Conservation (phyloP, 2,113 vertebrate species). For the Cariama cristata region DNA sequence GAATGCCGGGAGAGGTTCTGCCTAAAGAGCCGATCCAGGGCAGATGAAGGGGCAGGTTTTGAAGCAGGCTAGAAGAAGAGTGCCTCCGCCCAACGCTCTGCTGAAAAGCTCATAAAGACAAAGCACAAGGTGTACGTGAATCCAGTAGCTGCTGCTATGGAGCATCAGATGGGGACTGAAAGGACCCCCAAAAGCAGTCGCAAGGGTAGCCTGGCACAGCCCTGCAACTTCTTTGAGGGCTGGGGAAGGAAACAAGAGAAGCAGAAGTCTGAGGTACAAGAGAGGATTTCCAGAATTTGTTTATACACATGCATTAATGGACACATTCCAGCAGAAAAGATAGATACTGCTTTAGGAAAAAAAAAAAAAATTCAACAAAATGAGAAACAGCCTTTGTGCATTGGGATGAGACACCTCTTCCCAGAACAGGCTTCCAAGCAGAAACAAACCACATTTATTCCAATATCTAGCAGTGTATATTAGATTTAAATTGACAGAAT, state of each 20-base stretch:
- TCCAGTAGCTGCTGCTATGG: neutral
- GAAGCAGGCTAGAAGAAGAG: neutral
- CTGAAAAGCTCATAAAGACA: neutral
- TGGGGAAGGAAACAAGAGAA: neutral
- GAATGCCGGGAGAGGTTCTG: neutral
- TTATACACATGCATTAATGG: neutral
- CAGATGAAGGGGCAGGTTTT: neutral
- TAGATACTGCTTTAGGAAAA: neutral
- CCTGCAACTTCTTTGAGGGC: accelerated
- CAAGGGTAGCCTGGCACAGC: neutral
- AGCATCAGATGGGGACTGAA: neutral
- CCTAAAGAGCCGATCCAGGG: neutral
- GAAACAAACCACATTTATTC: neutral
- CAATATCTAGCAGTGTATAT: neutral
- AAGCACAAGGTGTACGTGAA: neutral
- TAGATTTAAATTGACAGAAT: neutral
- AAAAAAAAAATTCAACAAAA: neutral
- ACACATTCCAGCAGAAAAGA: neutral
- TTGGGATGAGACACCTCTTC: neutral
- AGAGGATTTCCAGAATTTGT: neutral
- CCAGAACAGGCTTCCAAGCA: neutral
- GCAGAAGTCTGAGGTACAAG: neutral
- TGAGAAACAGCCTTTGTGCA: neutral
- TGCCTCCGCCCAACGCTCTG: neutral
- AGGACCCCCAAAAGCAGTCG: neutral